These are phyloP conservation scores for Byasa hedistus DNA, from an alignment of 2,888 invertebrate species.

Conservation along the genomic window DNA sequence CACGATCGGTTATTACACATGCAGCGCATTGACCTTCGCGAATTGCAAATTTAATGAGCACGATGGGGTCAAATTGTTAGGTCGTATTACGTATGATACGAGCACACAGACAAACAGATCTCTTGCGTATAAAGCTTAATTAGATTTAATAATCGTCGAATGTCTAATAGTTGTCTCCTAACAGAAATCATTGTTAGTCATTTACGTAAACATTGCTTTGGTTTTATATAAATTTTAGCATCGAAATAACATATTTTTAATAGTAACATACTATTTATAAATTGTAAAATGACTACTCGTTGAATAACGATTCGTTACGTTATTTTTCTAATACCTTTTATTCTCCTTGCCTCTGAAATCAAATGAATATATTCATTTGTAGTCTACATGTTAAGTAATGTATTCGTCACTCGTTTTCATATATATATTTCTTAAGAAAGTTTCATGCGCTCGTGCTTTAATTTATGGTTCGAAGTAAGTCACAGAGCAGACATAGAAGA, in stretches of 20 bases:
- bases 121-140: constrained; percentile 6
- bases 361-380: too few species aligned
- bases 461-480: too few species aligned
- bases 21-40: constrained; percentile 18
- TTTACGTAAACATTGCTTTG: background rate
- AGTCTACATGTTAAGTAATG: too few species aligned
- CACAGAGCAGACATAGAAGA: too few species aligned
- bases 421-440: too few species aligned
- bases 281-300: background rate
- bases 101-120: background rate
- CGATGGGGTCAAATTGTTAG: constrained; percentile 7
- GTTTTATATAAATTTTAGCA: too few species aligned
- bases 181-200: background rate
- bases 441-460: too few species aligned
- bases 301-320: too few species aligned
- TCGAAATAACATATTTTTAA: background rate
- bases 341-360: too few species aligned
- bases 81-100: background rate
- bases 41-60: constrained; percentile 19
- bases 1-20: background rate
- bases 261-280: background rate
- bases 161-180: background rate
- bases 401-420: too few species aligned
- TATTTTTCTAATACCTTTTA: too few species aligned
- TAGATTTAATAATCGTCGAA: constrained; percentile 7